Percentiles rank a stretch among this genome's conserved stretches.
Conservation (phyloP, 2,113 vertebrate species). For the Rhynchomys soricoides region DNA sequence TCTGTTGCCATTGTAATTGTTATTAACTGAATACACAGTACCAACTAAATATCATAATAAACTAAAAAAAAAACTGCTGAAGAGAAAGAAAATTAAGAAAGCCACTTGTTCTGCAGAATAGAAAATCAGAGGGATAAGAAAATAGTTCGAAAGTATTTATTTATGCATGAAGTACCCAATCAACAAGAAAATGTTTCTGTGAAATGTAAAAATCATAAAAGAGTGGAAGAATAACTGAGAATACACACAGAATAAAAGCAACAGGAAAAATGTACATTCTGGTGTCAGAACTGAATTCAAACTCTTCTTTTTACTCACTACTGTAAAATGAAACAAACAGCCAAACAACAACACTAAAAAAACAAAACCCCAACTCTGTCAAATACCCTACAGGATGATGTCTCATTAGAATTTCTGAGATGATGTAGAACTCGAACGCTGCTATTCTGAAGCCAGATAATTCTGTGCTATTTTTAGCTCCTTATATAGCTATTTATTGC, state of each 20-base stretch:
- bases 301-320: neutral
- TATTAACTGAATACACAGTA: constrained; percentile 6
- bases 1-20: constrained; percentile 13
- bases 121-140: neutral
- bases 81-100: neutral
- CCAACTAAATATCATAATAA: constrained; percentile 12
- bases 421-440: neutral
- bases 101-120: neutral
- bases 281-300: neutral
- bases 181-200: neutral
- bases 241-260: neutral
- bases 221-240: neutral
- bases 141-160: neutral
- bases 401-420: neutral
- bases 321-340: neutral
- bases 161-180: neutral
- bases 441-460: no score
- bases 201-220: neutral
- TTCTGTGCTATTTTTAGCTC: neutral
- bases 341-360: neutral
- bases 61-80: constrained; percentile 2
- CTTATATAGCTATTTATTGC: no score
- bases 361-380: neutral
- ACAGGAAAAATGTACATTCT: neutral
- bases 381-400: neutral